Percentiles rank a stretch among this genome's conserved stretches.
These are phyloP conservation scores for Anolis sagrei DNA, from an alignment of 2,113 vertebrate species.

Conservation along the genomic window DNA sequence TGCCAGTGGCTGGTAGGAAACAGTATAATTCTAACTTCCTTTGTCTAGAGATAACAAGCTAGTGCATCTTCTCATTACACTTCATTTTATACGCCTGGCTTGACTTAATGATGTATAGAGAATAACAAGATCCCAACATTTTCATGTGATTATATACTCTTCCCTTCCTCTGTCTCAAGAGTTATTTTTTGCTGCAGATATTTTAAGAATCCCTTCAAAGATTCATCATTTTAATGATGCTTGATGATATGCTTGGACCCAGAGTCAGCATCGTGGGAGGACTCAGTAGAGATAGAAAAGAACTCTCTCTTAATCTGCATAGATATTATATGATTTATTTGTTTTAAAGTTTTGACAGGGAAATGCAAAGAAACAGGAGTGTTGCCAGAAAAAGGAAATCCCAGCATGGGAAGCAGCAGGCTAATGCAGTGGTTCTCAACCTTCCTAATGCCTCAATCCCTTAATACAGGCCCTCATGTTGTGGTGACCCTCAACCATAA, in stretches of 20 bases:
- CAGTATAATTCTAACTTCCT: not conserved
- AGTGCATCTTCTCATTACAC: not conserved
- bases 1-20: not conserved
- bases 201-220: not conserved
- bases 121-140: slow-evolving; percentile 2
- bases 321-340: not conserved
- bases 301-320: not conserved
- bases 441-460: no score
- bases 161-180: not conserved
- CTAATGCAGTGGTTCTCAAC: no score
- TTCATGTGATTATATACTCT: not conserved
- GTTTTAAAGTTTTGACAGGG: not conserved
- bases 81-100: slow-evolving; percentile 2
- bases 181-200: slow-evolving; percentile 4
- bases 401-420: not conserved
- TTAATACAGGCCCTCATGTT: no score
- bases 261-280: not conserved
- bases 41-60: not conserved
- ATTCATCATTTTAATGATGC: not conserved
- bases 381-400: not conserved
- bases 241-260: not conserved
- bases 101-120: not conserved
- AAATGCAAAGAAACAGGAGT: not conserved
- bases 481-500: no score
- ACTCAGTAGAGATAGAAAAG: not conserved